phyloP scores from a whole-genome alignment of 2,888 invertebrate species.

The Nesidiocoris tenuis region DNA sequence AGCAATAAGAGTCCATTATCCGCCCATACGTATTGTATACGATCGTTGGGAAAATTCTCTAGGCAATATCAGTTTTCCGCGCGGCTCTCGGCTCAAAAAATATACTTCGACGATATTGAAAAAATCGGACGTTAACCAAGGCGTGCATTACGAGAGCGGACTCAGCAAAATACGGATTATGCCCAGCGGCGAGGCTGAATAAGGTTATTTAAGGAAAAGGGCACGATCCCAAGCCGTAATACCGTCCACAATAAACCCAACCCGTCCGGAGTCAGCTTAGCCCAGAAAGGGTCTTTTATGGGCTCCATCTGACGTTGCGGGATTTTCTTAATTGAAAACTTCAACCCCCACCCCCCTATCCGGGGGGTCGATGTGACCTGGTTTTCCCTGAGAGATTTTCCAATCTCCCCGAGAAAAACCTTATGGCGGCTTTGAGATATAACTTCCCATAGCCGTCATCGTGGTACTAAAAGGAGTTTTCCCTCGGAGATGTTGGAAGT shows the following conservation, averaged over 20 bases:
- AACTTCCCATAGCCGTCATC: not conserved
- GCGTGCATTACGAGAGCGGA: too few species aligned
- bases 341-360: not conserved
- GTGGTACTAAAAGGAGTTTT: not conserved
- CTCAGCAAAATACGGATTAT: too few species aligned
- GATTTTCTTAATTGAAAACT: constrained; percentile 37
- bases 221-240: not conserved
- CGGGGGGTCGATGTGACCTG: not conserved
- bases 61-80: too few species aligned
- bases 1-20: too few species aligned
- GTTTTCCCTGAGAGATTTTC: not conserved
- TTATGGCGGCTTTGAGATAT: not conserved
- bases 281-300: constrained; percentile 14
- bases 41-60: too few species aligned
- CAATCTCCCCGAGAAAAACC: not conserved
- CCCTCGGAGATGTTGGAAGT: not conserved
- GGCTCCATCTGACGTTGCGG: constrained; percentile 33
- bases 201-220: not conserved
- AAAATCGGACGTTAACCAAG: too few species aligned
- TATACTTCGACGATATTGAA: too few species aligned
- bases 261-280: not conserved
- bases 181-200: too few species aligned
- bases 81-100: too few species aligned
- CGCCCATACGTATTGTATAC: too few species aligned
- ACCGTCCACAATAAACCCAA: not conserved